Base-by-base conservation (phyloP, 2,113 vertebrate genomes). In the Passer domesticus region DNA sequence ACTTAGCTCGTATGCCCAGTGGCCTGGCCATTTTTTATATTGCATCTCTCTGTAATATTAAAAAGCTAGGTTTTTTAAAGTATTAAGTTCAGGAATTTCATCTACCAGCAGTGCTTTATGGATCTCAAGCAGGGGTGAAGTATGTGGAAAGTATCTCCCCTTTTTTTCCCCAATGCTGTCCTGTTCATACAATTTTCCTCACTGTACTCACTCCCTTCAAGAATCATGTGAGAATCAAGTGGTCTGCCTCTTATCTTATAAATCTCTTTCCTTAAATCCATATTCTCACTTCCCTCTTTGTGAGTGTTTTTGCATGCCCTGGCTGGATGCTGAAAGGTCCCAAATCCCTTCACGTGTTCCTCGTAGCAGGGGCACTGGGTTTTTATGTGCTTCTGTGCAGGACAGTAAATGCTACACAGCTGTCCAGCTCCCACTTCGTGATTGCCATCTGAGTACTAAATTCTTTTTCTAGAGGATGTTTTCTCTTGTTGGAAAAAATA, bases 401-500 rank as follows among this genome's bases (percentile, higher is more conserved):
- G 53, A 53, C n/a, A 66, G 16, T 21, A 70, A 58, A 43, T 41
- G 64, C 41, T 13, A 7, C 44, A 22, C 46, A 86, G 55, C 86
- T 83, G 41, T 30, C 80, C 59, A 49, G 73, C 63, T 52, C 81
- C 56, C 53, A 52, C 64, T 19, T 58, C 55, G 1, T 25, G 37
- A 15, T 37, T 89, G 75, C 80, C 63, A 77, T 59, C 89, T 63
- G 59, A 88, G 27, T 43, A 28, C 60, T n/a, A 16, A 50, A 37
- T 58, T 90, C 30, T 72, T 90, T 80, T 76, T 59, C 73, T 82
- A 53, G 64, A 63, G 74, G 50, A 64, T 89, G 41, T 83, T 96
- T 96, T 90, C 84, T 93, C 25, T 43, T 46, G 20, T 64, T 92
- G 64, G 66, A 50, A 74, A 85, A 92, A 88, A 23, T 41, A 49